Conservation (phyloP, 2,888 invertebrate genomes). For the Ornithoptera priamus region DNA sequence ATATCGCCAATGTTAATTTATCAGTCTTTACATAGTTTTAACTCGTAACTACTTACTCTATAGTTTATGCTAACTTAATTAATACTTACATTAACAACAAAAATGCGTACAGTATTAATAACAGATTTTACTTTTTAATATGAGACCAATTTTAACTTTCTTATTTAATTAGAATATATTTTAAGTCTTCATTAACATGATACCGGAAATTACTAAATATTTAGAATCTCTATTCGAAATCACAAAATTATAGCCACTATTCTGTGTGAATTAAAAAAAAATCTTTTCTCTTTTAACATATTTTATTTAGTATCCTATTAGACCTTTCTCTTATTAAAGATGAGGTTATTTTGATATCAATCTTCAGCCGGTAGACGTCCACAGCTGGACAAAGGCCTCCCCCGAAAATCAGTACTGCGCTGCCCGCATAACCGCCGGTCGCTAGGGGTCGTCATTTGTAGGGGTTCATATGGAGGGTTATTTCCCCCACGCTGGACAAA, state of each 20-base stretch:
- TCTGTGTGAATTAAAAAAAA: background rate
- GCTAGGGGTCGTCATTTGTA: too few relatives aligned
- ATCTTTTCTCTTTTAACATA: conserved; percentile 17
- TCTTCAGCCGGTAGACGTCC: too few relatives aligned
- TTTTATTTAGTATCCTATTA: conserved; percentile 4
- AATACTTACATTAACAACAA: too few relatives aligned
- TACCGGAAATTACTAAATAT: background rate
- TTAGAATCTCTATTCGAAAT: conserved; percentile 1
- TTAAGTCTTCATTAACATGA: background rate
- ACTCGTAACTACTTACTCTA: too few relatives aligned
- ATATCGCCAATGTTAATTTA: too few relatives aligned
- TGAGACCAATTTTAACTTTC: conserved; percentile 5
- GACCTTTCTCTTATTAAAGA: conserved; percentile 10
- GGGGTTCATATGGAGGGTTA: too few relatives aligned
- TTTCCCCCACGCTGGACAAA: too few relatives aligned
- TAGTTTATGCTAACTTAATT: background rate
- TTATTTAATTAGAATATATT: background rate
- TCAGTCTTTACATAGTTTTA: too few relatives aligned
- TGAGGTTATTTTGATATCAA: background rate
- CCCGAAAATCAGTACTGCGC: background rate
- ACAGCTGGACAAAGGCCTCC: background rate
- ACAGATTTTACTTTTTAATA: background rate
- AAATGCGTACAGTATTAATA: background rate
- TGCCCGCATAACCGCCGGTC: too few relatives aligned
- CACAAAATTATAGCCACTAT: background rate